A percentile compares a stretch with the other conserved stretches of the same genome.
Evolutionary conservation across 2,888 invertebrate genomes (phyloP).

Genomic region (Tiphia femorata): DNA sequence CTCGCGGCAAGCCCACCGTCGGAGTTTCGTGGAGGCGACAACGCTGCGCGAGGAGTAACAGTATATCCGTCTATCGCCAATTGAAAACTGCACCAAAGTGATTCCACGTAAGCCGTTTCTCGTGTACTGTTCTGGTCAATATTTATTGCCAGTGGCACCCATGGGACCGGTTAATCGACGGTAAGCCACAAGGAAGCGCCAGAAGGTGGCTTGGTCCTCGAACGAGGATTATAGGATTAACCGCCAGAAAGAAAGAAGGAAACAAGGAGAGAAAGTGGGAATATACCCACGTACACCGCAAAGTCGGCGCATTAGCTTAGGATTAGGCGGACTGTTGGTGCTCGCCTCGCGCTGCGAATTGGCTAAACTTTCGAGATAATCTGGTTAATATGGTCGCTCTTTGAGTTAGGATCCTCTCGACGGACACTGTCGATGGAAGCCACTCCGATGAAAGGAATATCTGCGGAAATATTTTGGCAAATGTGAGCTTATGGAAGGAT

Average conservation of each 20-base stretch:
- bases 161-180: constrained; percentile 23
- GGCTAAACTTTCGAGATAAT: constrained; percentile 42
- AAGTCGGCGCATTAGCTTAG: constrained; percentile 12
- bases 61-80: too few relatives aligned
- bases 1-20: neutral
- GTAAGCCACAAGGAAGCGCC: constrained; percentile 13
- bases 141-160: constrained; percentile 3
- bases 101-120: neutral
- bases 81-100: too few relatives aligned
- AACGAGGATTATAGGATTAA: constrained; percentile 38
- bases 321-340: constrained; percentile 52
- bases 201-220: constrained; percentile 9
- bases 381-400: too few relatives aligned
- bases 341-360: constrained; percentile 40
- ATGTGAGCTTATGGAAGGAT: constrained; percentile 14
- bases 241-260: constrained; percentile 4
- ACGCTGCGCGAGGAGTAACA: too few relatives aligned
- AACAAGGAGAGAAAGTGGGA: neutral
- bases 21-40: neutral
- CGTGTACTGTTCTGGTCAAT: too few relatives aligned
- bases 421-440: neutral
- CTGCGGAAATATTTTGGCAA: constrained; percentile 24
- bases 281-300: neutral
- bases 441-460: constrained; percentile 1
- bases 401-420: too few relatives aligned